Evolutionary conservation across 2,113 vertebrate genomes (phyloP), one percentile per base, ranked within the genome.

Genomic region (Tiliqua scincoides): DNA sequence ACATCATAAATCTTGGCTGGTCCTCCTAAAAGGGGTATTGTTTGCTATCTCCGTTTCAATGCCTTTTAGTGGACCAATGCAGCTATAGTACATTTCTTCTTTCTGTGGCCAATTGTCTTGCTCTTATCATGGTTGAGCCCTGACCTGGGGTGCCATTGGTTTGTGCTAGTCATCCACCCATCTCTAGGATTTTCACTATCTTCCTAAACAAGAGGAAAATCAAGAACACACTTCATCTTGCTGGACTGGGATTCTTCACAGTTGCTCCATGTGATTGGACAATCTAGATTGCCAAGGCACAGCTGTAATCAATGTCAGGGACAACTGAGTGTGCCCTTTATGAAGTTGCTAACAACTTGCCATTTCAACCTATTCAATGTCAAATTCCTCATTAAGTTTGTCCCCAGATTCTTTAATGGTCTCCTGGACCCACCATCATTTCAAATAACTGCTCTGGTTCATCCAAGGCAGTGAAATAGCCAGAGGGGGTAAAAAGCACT

Each of bases 281-380:
- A n/a, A n/a, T 37, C 25, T 63, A 18, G 37, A 63, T 79, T 61
- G 27, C 83, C 79, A 89, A 65, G 87, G 79, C 63, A 79, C 83
- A 54, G 75, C 90, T 83, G 88, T 89, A 85, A 86, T 89, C 61
- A 90, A 59, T 68, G 23, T 54, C 81, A 85, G 59, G 85, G 52
- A 63, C 79, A 89, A 84, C 79, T 90, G 84, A 91, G 32, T 52
- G 83, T 87, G 48, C 32, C 91, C 86, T 78, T 73, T 86, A 67
- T 85, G 91, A 91, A 30, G 3, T 83, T 85, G 88, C 10, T 15
- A 79, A n/a, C 83, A n/a, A 32, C 79, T 68, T 85, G 71, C 79
- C 84, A 61, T 90, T 90, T 92, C 82, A 85, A 79, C 84, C 30
- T 85, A 68, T 30, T 35, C 6, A 3, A 43, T 76, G 84, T 74